Percentiles rank a stretch among this genome's conserved stretches.
Conservation (phyloP, 2,888 invertebrate species). For the Lucinisca nassula region DNA sequence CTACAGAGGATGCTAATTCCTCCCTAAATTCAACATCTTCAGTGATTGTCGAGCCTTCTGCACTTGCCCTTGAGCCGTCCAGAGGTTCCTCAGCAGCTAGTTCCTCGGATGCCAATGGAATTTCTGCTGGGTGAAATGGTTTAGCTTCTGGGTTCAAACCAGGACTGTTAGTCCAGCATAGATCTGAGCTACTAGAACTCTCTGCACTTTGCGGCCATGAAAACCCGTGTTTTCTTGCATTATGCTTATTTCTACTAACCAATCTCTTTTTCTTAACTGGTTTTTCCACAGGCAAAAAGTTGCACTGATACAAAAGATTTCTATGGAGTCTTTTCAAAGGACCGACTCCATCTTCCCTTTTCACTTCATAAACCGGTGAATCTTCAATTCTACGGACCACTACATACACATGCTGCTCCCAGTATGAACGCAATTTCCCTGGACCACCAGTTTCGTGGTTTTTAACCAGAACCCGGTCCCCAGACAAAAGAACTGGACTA, state of each 20-base stretch:
- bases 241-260: neutral
- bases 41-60: too few relatives aligned
- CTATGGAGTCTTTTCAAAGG: constrained; percentile 37
- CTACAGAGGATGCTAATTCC: too few relatives aligned
- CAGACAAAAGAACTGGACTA: constrained; percentile 11
- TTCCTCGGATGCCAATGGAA: too few relatives aligned
- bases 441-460: constrained; percentile 58
- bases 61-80: neutral
- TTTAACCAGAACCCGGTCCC: constrained; percentile 46
- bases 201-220: neutral
- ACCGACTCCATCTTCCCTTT: constrained; percentile 28
- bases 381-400: constrained; percentile 6
- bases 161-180: neutral
- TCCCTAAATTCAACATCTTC: too few relatives aligned
- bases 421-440: constrained; percentile 52
- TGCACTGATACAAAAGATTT: constrained; percentile 42
- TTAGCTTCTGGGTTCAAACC: neutral
- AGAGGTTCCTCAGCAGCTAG: neutral
- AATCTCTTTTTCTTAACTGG: neutral
- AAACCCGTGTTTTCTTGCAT: neutral
- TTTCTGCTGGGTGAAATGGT: neutral
- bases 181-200: neutral
- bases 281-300: constrained; percentile 18
- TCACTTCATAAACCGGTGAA: constrained; percentile 49
- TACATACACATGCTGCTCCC: constrained; percentile 54